Evolutionary conservation across 2,888 invertebrate genomes (phyloP).

Genomic region (Acleris holmiana): DNA sequence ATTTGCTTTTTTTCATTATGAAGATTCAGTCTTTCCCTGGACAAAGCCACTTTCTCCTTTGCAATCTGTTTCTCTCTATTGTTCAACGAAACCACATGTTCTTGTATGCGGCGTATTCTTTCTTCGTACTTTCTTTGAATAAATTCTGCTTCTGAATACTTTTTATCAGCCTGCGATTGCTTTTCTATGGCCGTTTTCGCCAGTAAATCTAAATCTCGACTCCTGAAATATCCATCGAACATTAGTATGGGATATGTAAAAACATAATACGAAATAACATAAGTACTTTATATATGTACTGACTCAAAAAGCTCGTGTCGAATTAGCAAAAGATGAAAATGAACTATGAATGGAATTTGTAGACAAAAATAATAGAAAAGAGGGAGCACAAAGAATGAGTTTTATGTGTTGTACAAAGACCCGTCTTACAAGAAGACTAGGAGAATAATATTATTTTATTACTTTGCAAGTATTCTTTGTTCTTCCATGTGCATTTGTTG

Average conservation of each 20-base stretch:
- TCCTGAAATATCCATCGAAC: constrained; percentile 53
- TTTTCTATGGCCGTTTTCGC: constrained; percentile 84
- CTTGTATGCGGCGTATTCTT: constrained; percentile 82
- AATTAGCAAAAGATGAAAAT: too few species aligned
- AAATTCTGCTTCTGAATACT: constrained; percentile 81
- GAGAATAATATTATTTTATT: constrained; percentile 35
- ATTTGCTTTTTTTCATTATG: constrained; percentile 82
- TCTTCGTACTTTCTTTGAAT: constrained; percentile 84
- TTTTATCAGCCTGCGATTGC: constrained; percentile 84
- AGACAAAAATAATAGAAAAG: too few species aligned
- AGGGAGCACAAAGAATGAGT: too few species aligned
- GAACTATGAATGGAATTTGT: too few species aligned
- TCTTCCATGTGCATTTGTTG: constrained; percentile 76
- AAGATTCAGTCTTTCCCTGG: constrained; percentile 83
- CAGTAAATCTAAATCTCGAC: constrained; percentile 78
- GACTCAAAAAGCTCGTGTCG: too few species aligned
- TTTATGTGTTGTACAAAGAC: too few species aligned
- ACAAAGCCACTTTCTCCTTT: constrained; percentile 84
- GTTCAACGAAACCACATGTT: constrained; percentile 81
- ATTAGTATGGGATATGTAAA: background rate
- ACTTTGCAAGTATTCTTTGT: constrained; percentile 74
- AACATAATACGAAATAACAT: background rate
- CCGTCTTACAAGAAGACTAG: too few species aligned
- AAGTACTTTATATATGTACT: too few species aligned
- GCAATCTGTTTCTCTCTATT: constrained; percentile 85